Evolutionary conservation across 2,113 vertebrate species (phyloP), one percentile per base, ranked within the genome.

Genomic region (Alethe diademata): DNA sequence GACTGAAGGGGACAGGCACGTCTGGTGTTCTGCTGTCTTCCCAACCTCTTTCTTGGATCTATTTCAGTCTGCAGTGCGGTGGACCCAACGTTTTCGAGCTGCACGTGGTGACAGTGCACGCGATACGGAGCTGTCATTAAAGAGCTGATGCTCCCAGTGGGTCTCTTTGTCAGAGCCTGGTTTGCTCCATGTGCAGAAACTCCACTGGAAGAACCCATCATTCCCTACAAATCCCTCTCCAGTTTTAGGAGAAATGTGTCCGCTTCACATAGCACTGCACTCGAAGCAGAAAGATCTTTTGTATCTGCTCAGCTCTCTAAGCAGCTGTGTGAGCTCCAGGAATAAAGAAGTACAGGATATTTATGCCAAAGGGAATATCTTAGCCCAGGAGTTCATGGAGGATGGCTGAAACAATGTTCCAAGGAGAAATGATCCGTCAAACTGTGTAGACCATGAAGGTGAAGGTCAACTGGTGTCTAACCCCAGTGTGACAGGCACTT

Each of bases 401-500:
- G 81, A 86, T 8, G 51, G 79, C 29, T 62, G 73, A 82, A 88
- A 83, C 3, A 6, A 76, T 17, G 58, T 89, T 76, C 86, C 70
- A 58, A 87, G 51, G 45, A 67, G 12, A 54, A 85, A 71, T 6
- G 51, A 93, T 90, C 84, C 16, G 0, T 50, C 84, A 45, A 76
- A 87, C 47, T 58, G 89, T 2, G 7, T 13, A 29, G 90, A 88
- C 0, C 2, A 74, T 11, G 23, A 95, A 71, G 79, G 71, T 43
- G 81, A 95, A 88, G 65, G 84, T 83, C 89, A 91, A 81, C 93
- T 92, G 94, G 78, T 35, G 79, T 92, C 90, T 92, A 81, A 92
- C 72, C 90, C 91, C 87, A 91, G 86, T 40, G 73, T 88, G 79
- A 94, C 91, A 96, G 93, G 96, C 96, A 95, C 96, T 96, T 97